Evolutionary conservation across 1,140 invertebrate species (phyloP).

Genomic region (Drosophila sucinea): DNA sequence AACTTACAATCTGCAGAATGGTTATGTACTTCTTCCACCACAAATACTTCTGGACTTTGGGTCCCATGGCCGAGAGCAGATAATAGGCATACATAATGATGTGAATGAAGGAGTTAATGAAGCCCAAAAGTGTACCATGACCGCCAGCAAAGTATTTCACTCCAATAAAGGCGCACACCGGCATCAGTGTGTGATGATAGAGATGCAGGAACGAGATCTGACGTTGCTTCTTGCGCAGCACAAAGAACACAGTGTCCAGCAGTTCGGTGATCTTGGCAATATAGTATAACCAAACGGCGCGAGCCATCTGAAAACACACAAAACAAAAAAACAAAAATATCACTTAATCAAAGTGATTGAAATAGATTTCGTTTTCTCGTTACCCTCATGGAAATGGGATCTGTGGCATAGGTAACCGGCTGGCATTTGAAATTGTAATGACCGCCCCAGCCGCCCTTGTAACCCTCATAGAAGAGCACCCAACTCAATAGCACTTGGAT

Average conservation of each 20-base stretch:
- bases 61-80: slow-evolving; percentile 91
- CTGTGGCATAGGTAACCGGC: slow-evolving; percentile 91
- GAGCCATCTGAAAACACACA: slow-evolving; percentile 85
- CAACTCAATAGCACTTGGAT: slow-evolving; percentile 89
- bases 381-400: slow-evolving; percentile 90
- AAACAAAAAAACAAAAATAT: background rate
- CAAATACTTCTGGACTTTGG: slow-evolving; percentile 91
- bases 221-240: slow-evolving; percentile 90
- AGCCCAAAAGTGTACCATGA: slow-evolving; percentile 90
- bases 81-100: slow-evolving; percentile 95
- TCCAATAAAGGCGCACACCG: slow-evolving; percentile 92
- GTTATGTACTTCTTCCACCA: slow-evolving; percentile 98
- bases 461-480: slow-evolving; percentile 88
- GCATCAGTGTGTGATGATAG: slow-evolving; percentile 90
- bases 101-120: slow-evolving; percentile 92
- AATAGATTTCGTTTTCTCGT: slow-evolving; percentile 49
- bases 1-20: slow-evolving; percentile 90
- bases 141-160: slow-evolving; percentile 91
- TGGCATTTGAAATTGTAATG: slow-evolving; percentile 93
- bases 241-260: slow-evolving; percentile 91
- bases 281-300: slow-evolving; percentile 87
- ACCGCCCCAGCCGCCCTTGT: slow-evolving; percentile 87
- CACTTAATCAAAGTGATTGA: background rate
- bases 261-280: slow-evolving; percentile 87
- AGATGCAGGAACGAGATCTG: slow-evolving; percentile 91